Evolutionary conservation across 2,113 vertebrate genomes (phyloP), one percentile per base, ranked within the genome.

Genomic region (Crotalus viridis): DNA sequence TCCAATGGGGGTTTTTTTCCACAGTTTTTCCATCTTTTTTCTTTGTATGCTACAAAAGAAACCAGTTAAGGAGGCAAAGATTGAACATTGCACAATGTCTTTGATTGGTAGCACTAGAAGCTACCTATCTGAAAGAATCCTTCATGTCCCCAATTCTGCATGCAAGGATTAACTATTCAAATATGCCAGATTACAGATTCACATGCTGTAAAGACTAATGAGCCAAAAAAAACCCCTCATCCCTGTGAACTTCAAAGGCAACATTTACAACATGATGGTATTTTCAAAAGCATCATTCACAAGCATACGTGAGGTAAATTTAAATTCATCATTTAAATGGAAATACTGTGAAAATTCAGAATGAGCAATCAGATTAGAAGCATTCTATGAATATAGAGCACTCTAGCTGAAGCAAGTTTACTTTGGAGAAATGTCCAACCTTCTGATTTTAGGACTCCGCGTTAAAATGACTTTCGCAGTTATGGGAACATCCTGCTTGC

Each of bases 371-470:
- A 93, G 46, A 57, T 86, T 92, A 86, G 88, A 74, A 74, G 48
- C 88, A 69, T n/a, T 92, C 55, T 64, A 86, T 93, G 92, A 93
- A 90, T 93, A 90, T 93, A 86, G 89, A 93, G 48, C 21, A 86
- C 74, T 61, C 54, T 61, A 39, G 85, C 85, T 93, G 88, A 86
- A 93, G 33, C 21, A 61, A 48, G n/a, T 9, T 69, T 28, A 9
- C 9, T 55, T 64, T 52, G 43, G 87, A 89, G 52, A 88, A 87
- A 28, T 33, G 43, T 88, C 48, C 56, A 91, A 46, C 81, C 22
- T 13, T 69, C 48, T 74, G 59, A 39, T 61, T 88, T 88, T 17
- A 51, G 24, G 5, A 64, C 33, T 59, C 46, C 15, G 46, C 46
- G 26, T 17, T 81, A 43, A 43, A 56, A 9, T 56, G 52, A 43